These are phyloP conservation scores for Oscheius sp. DNA, from an alignment of 2,888 invertebrate species.

Conservation along the genomic window DNA sequence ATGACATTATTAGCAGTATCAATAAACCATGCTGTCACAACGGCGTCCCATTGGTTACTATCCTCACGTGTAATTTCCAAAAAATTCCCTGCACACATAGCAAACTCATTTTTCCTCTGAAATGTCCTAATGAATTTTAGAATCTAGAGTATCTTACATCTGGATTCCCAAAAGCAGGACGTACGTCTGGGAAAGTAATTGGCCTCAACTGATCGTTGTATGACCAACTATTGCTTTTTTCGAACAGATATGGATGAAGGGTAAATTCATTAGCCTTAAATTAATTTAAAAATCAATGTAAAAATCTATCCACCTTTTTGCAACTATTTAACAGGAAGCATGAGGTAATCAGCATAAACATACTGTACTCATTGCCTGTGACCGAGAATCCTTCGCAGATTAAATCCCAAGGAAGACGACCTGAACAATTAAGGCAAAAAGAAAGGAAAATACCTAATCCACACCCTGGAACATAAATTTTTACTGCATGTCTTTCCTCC, in stretches of 20 bases:
- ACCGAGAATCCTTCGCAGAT: conserved; percentile 87
- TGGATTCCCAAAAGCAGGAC: conserved; percentile 74
- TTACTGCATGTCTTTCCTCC: conserved; percentile 74
- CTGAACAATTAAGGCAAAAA: conserved; percentile 15
- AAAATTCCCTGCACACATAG: conserved; percentile 97
- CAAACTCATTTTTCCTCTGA: conserved; percentile 74
- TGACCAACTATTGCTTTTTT: conserved; percentile 86
- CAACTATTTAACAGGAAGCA: conserved; percentile 92
- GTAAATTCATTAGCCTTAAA: conserved; percentile 78
- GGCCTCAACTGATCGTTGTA: conserved; percentile 83
- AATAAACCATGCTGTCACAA: conserved; percentile 96
- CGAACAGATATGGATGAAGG: conserved; percentile 93
- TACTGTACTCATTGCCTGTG: conserved; percentile 96
- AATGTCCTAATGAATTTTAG: neutral
- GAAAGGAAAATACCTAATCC: conserved; percentile 79
- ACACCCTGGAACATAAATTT: conserved; percentile 92
- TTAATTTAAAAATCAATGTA: neutral
- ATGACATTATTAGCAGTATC: conserved; percentile 97
- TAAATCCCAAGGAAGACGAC: conserved; percentile 88
- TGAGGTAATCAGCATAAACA: conserved; percentile 95
- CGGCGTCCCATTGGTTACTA: conserved; percentile 84
- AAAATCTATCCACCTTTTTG: too few relatives aligned
- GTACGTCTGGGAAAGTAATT: conserved; percentile 87
- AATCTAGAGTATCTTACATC: neutral
- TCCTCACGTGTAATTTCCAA: conserved; percentile 80